These are phyloP conservation scores for Nannobrachium achirus DNA, from an alignment of 2,113 vertebrate species.

Conservation along the genomic window DNA sequence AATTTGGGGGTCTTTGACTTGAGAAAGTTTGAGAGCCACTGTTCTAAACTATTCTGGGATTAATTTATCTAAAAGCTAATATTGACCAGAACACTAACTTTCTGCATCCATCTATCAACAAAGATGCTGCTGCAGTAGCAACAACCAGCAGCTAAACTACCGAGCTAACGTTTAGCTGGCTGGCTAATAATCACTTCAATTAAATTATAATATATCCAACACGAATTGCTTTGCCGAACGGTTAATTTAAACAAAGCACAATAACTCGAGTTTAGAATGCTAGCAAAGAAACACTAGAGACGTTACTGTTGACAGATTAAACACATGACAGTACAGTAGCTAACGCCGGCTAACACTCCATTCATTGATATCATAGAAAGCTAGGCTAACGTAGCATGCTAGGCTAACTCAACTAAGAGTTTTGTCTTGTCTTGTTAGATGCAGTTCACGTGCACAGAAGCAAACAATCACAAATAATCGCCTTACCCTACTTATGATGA, in stretches of 20 bases:
- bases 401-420: slow-evolving; percentile 31
- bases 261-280: too few relatives aligned
- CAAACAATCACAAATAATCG: neutral
- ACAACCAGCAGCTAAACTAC: neutral
- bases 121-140: slow-evolving; percentile 6
- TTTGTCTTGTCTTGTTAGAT: neutral
- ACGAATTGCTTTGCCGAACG: neutral
- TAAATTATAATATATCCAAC: neutral
- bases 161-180: neutral
- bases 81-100: too few relatives aligned
- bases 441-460: neutral
- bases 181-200: neutral
- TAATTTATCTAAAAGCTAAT: too few relatives aligned
- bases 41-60: too few relatives aligned
- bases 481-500: slow-evolving; percentile 55
- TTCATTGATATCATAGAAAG: slow-evolving; percentile 20
- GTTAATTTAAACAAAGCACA: neutral
- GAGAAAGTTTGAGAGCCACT: too few relatives aligned
- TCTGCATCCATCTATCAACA: too few relatives aligned
- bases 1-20: too few relatives aligned
- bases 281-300: too few relatives aligned
- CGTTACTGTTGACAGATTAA: too few relatives aligned
- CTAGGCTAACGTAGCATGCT: slow-evolving; percentile 42
- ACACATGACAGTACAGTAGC: slow-evolving; percentile 2
- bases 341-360: neutral